Evolutionary conservation across 2,888 invertebrate genomes (phyloP).

Genomic region (Diadegma fenestrale): DNA sequence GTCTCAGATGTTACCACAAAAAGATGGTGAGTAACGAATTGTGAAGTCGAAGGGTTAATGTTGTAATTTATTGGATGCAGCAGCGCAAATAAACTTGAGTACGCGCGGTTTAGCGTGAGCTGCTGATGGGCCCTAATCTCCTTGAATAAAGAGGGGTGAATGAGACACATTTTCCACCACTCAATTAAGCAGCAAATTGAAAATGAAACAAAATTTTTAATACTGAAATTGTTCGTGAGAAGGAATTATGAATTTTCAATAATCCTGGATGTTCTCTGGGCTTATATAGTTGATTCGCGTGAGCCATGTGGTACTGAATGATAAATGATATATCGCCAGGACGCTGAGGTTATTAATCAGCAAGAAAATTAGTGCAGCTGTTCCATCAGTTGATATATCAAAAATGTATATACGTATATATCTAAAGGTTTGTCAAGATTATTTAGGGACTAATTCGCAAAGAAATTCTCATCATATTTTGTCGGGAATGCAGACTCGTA

Average conservation of each 20-base stretch:
- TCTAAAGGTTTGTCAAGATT: slow-evolving; percentile 12
- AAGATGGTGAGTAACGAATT: too few relatives aligned
- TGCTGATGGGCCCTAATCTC: too few relatives aligned
- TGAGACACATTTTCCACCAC: background rate
- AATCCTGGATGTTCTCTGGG: slow-evolving; percentile 33
- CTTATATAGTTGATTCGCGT: slow-evolving; percentile 24
- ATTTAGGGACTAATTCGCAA: slow-evolving; percentile 5
- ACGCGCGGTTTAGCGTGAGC: too few relatives aligned
- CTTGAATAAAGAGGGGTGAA: background rate
- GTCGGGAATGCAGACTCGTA: background rate
- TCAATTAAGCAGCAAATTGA: background rate
- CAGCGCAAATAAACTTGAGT: too few relatives aligned
- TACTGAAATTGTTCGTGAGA: slow-evolving; percentile 9
- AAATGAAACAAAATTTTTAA: slow-evolving; percentile 6
- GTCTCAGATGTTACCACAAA: too few relatives aligned
- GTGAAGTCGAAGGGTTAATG: too few relatives aligned
- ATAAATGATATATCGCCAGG: slow-evolving; percentile 50
- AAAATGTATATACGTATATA: slow-evolving; percentile 1
- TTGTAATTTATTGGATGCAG: too few relatives aligned
- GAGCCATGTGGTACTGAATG: slow-evolving; percentile 46
- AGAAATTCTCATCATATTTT: background rate
- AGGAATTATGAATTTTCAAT: slow-evolving; percentile 49
- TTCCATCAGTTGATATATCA: slow-evolving; percentile 44
- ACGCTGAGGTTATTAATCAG: slow-evolving; percentile 60
- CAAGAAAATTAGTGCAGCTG: slow-evolving; percentile 55